Base-by-base conservation (phyloP, 2,888 invertebrate genomes). In the Epicampocera succincta region DNA sequence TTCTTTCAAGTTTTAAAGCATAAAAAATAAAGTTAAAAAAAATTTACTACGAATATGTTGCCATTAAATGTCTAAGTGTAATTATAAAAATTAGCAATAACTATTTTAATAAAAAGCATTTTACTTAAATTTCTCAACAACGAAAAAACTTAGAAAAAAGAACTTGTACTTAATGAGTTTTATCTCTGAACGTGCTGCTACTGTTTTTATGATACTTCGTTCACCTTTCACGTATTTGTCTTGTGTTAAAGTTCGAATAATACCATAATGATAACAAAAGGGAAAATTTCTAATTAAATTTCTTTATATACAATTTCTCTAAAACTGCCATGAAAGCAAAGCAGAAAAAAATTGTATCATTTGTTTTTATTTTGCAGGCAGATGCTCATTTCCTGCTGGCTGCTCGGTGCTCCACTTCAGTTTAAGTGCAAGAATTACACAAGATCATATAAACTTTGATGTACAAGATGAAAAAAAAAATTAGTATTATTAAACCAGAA, bases 251-350 rank as follows among this genome's bases (percentile, higher is more conserved):
- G 63, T 33, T 63, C 68, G 42, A 72, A 56, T 58, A 50, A 54
- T 68, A 73, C 73, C 63, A 48, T 61, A 72, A 56, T 71, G 38
- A 81, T 68, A 81, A 69, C 68, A 77, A 52, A 66, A 56, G 44
- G 42, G 25, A 61, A 48, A 77, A 81, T 77, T 54, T 81, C 76
- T 81, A 81, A 81, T 81, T 81, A 81, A 81, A 77, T 73, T 77
- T 72, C 42, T 74, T 48, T 60, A 60, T 29, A 48, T 40, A 71
- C 15, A 50, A 50, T 50, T 60, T 40, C 42, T 52, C 52, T 33
- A 9, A n/a, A 61, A 13, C 25, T 60, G 33, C 11, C 40, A 15
- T 25, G 19, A 69, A 69, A 25, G 21, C 19, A 25, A n/a, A 42
- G 33, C 1, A 9, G 33, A 33, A 33, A 33, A 33, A 68, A 60